These are phyloP conservation scores for Pongo abelii DNA, from an alignment of 2,113 vertebrate species.

Conservation along the genomic window DNA sequence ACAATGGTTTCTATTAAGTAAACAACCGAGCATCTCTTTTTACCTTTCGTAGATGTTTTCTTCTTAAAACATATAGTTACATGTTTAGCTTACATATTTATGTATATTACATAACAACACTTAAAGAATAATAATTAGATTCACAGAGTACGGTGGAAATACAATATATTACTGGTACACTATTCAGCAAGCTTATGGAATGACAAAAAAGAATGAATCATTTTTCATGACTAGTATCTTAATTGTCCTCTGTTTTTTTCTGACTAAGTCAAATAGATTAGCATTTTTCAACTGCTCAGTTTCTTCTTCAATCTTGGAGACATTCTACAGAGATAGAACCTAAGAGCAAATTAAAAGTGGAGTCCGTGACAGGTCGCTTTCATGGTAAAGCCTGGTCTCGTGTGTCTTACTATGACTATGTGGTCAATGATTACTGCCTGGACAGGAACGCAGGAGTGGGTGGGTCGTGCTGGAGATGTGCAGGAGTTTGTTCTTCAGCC, in stretches of 20 bases:
- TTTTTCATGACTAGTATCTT: conserved; percentile 40
- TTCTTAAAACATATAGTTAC: neutral
- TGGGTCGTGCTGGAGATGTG: accelerated
- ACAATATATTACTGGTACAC: neutral
- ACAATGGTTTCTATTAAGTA: conserved; percentile 39
- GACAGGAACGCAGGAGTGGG: neutral
- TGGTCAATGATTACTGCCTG: neutral
- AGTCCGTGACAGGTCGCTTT: neutral
- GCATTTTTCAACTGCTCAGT: neutral
- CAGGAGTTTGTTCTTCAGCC: neutral
- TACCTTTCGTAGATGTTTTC: neutral
- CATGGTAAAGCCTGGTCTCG: neutral
- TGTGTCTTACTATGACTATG: accelerated
- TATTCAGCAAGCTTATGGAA: conserved; percentile 57
- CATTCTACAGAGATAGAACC: conserved; percentile 5
- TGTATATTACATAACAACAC: neutral
- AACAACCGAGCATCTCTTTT: neutral
- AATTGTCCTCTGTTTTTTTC: neutral
- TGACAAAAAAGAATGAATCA: neutral
- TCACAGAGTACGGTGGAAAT: conserved; percentile 6
- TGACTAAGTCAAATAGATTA: conserved; percentile 42
- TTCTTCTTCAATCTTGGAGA: conserved; percentile 40
- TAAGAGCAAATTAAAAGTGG: neutral
- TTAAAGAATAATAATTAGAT: conserved; percentile 16
- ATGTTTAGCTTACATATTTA: neutral